Conservation (phyloP, 2,888 invertebrate species). For the Automeris io region DNA sequence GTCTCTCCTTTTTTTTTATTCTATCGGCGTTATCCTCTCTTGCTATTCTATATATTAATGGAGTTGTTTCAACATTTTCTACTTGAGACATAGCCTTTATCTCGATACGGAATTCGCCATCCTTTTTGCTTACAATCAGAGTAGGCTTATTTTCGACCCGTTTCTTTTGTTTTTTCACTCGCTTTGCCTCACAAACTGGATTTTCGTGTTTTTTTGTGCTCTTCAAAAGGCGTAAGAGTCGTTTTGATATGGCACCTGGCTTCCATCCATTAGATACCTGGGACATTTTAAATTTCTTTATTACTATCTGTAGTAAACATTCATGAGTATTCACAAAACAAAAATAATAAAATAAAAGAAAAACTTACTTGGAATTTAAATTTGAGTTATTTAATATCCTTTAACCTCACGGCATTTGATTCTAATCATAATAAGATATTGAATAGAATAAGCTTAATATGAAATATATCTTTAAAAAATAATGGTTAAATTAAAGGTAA, state of each 20-base stretch:
- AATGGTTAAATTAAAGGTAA: background rate
- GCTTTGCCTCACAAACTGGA: constrained; percentile 21
- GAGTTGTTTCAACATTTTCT: constrained; percentile 30
- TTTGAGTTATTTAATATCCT: background rate
- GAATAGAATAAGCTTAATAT: background rate
- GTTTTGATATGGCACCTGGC: constrained; percentile 59
- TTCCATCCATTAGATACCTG: constrained; percentile 55
- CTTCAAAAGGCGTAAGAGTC: constrained; percentile 42
- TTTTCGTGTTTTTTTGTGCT: constrained; percentile 34
- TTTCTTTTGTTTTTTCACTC: constrained; percentile 38
- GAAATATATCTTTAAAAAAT: background rate
- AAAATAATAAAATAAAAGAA: constrained; percentile 16
- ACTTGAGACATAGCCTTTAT: constrained; percentile 37
- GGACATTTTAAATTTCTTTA: too few species aligned
- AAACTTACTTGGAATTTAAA: constrained; percentile 18
- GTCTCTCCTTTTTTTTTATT: constrained; percentile 29
- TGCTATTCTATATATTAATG: constrained; percentile 49
- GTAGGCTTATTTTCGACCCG: constrained; percentile 43
- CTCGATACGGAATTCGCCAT: constrained; percentile 53
- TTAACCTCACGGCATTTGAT: background rate
- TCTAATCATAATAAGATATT: background rate
- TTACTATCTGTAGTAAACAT: background rate
- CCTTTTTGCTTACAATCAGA: constrained; percentile 42
- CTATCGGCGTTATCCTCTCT: constrained; percentile 38
- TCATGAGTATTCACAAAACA: constrained; percentile 1